Evolutionary conservation across 1,140 invertebrate species (phyloP).

Genomic region (Metopolophium dirhodum): DNA sequence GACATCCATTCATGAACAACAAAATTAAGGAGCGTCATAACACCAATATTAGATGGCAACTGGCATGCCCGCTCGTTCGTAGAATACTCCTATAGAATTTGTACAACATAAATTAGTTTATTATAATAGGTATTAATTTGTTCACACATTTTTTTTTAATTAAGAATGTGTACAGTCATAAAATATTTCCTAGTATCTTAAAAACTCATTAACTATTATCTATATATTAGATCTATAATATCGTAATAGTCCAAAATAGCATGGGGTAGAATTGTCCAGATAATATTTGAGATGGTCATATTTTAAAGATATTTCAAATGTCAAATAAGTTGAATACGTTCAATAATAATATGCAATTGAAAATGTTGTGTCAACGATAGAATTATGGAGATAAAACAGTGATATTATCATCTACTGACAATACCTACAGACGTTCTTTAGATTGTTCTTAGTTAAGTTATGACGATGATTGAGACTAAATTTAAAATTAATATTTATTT

Average conservation of each 20-base stretch:
- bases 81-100: neutral
- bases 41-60: neutral
- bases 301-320: neutral
- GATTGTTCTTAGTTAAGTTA: too few species aligned
- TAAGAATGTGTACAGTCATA: neutral
- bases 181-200: neutral
- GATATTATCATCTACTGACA: neutral
- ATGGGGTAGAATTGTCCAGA: neutral
- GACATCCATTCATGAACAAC: neutral
- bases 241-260: neutral
- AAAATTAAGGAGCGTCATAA: neutral
- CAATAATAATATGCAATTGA: neutral
- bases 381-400: neutral
- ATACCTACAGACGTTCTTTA: neutral
- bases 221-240: neutral
- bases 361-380: neutral
- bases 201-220: neutral
- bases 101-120: too few species aligned
- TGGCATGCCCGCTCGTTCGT: neutral
- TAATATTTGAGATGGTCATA: neutral
- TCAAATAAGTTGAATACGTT: neutral
- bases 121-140: neutral
- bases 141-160: neutral
- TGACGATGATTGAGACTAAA: neutral
- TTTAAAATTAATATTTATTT: neutral